These are phyloP conservation scores for Platanista minor DNA, from an alignment of 2,113 vertebrate species.

Conservation along the genomic window DNA sequence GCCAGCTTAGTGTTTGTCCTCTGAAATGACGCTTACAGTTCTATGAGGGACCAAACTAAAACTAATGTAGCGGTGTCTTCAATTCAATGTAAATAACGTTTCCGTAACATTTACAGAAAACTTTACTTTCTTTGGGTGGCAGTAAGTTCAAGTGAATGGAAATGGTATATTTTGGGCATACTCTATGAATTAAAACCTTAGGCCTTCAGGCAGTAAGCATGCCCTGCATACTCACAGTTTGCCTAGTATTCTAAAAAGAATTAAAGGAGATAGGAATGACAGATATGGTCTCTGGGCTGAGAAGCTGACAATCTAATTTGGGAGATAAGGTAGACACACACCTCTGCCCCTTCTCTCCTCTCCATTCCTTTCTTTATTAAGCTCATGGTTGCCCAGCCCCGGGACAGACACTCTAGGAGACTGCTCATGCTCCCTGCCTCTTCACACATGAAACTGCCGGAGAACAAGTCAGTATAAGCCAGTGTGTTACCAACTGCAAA, in stretches of 20 bases:
- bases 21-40: background rate
- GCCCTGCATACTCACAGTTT: background rate
- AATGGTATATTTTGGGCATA: background rate
- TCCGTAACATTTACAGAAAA: background rate
- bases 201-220: background rate
- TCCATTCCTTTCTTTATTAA: background rate
- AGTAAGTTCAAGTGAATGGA: background rate
- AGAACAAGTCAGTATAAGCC: background rate
- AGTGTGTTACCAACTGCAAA: background rate
- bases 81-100: background rate
- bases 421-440: background rate
- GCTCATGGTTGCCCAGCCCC: background rate
- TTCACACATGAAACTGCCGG: background rate
- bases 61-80: background rate
- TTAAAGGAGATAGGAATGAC: background rate
- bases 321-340: background rate
- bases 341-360: no score
- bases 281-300: background rate
- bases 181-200: slow-evolving; percentile 7
- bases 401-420: background rate
- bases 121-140: background rate
- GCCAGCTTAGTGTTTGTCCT: background rate
- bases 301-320: background rate
- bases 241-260: background rate
- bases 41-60: background rate